Percentiles rank a stretch among this genome's conserved stretches.
Evolutionary conservation across 2,113 vertebrate genomes (phyloP).

Genomic region (Hydropotes inermis): DNA sequence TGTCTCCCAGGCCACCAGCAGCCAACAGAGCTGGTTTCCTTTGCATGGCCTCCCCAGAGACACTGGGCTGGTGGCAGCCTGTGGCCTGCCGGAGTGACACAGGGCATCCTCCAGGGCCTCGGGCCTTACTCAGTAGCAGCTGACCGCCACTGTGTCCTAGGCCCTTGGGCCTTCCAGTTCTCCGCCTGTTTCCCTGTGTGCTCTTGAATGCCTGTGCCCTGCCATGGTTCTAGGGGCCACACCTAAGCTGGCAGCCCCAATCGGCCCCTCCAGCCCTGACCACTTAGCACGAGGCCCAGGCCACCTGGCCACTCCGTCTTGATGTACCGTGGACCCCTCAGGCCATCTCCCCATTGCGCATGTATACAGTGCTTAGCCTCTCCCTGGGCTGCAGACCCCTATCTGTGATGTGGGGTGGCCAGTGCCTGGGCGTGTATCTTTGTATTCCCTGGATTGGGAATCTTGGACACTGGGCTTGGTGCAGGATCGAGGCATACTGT

Average conservation of each 20-base stretch:
- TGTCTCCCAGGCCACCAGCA: neutral
- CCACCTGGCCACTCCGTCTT: neutral
- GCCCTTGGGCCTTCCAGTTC: neutral
- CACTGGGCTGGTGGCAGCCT: neutral
- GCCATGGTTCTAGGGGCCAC: neutral
- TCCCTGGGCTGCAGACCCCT: neutral
- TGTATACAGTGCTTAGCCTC: neutral
- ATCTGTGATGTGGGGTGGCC: neutral
- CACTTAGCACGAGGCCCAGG: neutral
- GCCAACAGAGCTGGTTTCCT: neutral
- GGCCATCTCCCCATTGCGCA: neutral
- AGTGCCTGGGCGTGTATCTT: neutral
- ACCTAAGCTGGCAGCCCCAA: neutral
- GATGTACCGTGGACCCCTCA: neutral
- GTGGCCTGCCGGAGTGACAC: neutral
- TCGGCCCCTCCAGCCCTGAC: neutral
- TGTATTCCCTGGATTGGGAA: neutral
- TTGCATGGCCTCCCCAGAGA: neutral
- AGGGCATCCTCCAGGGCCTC: neutral
- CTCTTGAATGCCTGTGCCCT: neutral
- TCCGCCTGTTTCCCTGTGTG: neutral
- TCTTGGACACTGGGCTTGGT: neutral
- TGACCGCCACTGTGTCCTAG: neutral
- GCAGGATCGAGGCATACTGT: neutral
- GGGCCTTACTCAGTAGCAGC: neutral